phyloP scores from a whole-genome alignment of 2,797 vertebrate genomes.

The Tragopan temminckii region DNA sequence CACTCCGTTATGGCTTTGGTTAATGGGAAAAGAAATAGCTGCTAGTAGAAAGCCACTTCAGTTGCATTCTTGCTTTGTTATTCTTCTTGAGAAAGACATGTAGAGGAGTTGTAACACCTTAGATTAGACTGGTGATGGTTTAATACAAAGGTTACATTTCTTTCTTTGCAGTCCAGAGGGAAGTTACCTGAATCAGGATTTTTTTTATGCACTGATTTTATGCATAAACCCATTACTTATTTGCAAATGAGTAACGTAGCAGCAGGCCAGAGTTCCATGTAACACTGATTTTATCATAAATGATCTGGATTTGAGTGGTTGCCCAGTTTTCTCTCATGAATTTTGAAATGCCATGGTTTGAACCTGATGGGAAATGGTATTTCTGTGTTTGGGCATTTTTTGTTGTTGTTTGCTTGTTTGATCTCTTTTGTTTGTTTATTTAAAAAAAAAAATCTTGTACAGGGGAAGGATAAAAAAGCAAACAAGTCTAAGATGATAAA shows the following conservation, averaged over 20 bases:
- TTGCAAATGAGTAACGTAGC: not conserved
- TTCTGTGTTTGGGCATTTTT: not conserved
- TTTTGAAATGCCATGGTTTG: not conserved
- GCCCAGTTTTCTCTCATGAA: not conserved
- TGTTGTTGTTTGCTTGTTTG: not conserved
- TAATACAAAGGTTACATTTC: not conserved
- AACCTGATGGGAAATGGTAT: accelerated
- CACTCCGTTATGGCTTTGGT: not conserved
- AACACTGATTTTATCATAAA: not conserved
- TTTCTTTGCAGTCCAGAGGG: not conserved
- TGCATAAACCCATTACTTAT: not conserved
- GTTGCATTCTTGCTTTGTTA: not conserved
- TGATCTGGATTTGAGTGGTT: not conserved
- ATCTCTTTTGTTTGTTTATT: not conserved
- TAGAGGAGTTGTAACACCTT: not conserved
- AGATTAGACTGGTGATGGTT: not conserved
- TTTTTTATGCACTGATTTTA: not conserved
- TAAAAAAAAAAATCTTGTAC: not conserved
- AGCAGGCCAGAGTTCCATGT: not conserved
- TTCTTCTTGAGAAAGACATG: not conserved
- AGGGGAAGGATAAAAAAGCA: not conserved
- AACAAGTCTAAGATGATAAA: not conserved
- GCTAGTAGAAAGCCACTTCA: not conserved
- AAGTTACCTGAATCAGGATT: not conserved
- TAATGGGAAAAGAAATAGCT: not conserved